Evolutionary conservation across 2,888 invertebrate genomes (phyloP), one percentile per base, ranked within the genome.

Genomic region (Eudemis profundana): DNA sequence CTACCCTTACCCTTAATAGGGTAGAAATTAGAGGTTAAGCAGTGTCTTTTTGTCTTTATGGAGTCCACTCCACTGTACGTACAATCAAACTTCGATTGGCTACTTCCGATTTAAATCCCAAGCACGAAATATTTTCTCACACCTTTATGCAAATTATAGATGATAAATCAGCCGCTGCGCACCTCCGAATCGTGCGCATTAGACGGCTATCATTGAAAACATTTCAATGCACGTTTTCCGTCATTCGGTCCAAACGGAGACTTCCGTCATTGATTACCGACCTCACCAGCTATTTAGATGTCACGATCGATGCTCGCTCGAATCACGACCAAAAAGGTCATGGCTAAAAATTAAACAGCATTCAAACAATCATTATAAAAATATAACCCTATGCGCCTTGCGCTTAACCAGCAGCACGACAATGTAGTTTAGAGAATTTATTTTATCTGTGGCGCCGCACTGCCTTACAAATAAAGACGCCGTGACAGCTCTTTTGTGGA

Each of bases 241-340:
- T 84, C 85, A 84, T 82, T 72, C 78, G 74, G 76, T 64, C 71
- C 70, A 69, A 73, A n/a, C n/a, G 68, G 67, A 59, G 66, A 84
- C 87, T 90, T 90, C 90, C 89, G 89, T 87, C 89, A 88, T 86
- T 87, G 87, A 87, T 87, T 86, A 81, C 82, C 79, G 86, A 84
- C 89, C 88, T 88, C 85, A 85, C 73, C 76, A 78, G 80, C 82
- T 86, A 87, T 85, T 89, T 85, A 87, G 89, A 89, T 90, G 90
- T 89, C 90, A 90, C 90, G 90, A 89, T 75, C 78, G 77, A 79
- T 79, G 78, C 81, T 78, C 78, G 75, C 70, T 80, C 73, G 70
- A 79, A 82, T 86, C 90, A 89, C 89, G 89, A 89, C 68, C 74
- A 63, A 72, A 90, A 90, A 90, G 90, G 87, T 90, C 90, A 90